A percentile compares a stretch with the other conserved stretches of the same genome.
Conservation (phyloP, 2,797 vertebrate species). For the Hydrophis major region DNA sequence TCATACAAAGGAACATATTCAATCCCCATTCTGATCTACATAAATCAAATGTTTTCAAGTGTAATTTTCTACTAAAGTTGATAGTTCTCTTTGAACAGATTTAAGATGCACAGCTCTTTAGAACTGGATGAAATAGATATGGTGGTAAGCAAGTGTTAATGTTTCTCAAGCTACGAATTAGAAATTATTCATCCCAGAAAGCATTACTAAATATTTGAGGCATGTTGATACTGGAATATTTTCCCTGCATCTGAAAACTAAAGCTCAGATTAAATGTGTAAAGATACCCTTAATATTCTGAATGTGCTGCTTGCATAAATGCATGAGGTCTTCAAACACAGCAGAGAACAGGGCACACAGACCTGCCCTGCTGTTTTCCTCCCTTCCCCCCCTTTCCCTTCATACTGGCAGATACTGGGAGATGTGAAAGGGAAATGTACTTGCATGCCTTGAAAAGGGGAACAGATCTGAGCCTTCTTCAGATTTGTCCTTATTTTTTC, state of each 20-base stretch:
- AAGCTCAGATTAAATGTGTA: neutral
- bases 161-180: neutral
- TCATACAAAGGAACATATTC: neutral
- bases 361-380: too few species aligned
- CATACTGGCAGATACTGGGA: neutral
- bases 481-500: neutral
- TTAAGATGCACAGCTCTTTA: neutral
- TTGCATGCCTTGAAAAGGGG: neutral
- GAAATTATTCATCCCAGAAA: neutral
- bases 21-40: neutral
- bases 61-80: neutral
- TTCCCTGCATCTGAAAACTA: neutral
- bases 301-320: neutral
- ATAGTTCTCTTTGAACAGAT: neutral
- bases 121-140: neutral
- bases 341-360: neutral
- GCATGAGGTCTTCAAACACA: neutral
- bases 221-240: neutral
- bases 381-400: neutral
- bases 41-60: neutral
- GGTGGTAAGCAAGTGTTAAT: neutral
- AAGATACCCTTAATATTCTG: conserved; percentile 2
- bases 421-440: neutral
- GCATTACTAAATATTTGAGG: conserved; percentile 5
- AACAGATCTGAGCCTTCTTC: neutral